Base-by-base conservation (phyloP, 2,113 vertebrate species). In the Leptocoma aspasia region DNA sequence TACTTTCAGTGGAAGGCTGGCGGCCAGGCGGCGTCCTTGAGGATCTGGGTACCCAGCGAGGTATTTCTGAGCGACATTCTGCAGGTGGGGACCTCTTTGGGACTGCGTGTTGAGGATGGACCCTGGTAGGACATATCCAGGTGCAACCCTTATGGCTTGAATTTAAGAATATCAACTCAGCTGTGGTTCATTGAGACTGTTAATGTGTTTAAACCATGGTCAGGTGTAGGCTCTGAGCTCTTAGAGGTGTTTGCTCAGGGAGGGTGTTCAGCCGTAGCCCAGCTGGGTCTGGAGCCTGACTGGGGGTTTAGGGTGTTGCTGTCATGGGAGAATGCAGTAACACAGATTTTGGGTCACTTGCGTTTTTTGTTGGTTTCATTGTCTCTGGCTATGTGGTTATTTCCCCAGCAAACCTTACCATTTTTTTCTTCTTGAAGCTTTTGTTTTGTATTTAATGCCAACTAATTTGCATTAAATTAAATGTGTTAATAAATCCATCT, bases 51-150 rank as follows among this genome's bases (percentile, higher is more conserved):
- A 1, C 21, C 4, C 4, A 1, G 35, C 1, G 15, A 24, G 52
- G 1, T 13, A 0, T 41, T 47, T 8, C 14, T 3, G 33, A 31
- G 3, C 12, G 57, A 2, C 2, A 0, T 17, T 22, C 24, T 5
- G 63, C 41, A 39, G 86, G 64, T 77, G 61, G 3, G 39, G 44
- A 13, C 19, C 26, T 23, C 24, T 22, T 0, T 2, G 50, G 39
- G n/a, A 19, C 37, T 19, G 7, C 1, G 4, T 2, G 33, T 15
- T 26, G 70, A 20, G 70, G 39, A 45, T 9, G 61, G 26, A 49
- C 5, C 30, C 27, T 11, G 35, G 13, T 1, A 17, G 63, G 22
- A 13, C 6, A 1, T 28, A 4, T 2, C 31, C 41, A 3, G 7
- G 10, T 54, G 6, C 22, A 50, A 57, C 39, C 41, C 12, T 15